Percentiles rank a stretch among this genome's conserved stretches.
Conservation (phyloP, 2,888 invertebrate genomes). For the Oscheius sp. region DNA sequence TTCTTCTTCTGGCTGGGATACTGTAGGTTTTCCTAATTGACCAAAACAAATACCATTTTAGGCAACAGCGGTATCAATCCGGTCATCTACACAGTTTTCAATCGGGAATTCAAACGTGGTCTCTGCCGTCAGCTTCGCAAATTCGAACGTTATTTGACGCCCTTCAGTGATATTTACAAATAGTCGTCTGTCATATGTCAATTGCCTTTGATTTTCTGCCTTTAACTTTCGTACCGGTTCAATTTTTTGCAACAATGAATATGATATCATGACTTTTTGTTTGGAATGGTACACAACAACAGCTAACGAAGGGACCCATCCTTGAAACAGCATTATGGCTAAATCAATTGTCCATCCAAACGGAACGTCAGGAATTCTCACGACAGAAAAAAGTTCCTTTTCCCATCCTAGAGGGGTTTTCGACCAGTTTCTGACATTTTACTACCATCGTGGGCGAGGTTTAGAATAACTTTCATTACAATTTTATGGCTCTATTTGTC, state of each 20-base stretch:
- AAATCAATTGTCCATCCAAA: background rate
- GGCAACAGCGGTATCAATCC: constrained; percentile 72
- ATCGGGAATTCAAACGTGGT: constrained; percentile 72
- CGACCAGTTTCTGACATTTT: too few species aligned
- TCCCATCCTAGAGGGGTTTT: too few species aligned
- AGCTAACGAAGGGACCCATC: background rate
- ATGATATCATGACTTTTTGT: background rate
- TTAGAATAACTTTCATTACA: too few species aligned
- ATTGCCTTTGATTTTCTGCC: constrained; percentile 6
- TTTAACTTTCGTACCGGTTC: constrained; percentile 1
- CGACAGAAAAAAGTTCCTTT: background rate
- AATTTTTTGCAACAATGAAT: background rate
- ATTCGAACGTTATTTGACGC: constrained; percentile 45
- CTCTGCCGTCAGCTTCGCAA: constrained; percentile 67
- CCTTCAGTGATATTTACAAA: constrained; percentile 35
- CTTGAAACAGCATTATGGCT: background rate
- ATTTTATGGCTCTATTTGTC: too few species aligned
- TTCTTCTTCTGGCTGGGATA: constrained; percentile 88
- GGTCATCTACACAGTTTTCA: constrained; percentile 72
- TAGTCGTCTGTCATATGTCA: constrained; percentile 8
- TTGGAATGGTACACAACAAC: background rate
- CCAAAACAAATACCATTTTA: constrained; percentile 37
- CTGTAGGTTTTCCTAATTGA: constrained; percentile 79
- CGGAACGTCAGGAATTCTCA: background rate
- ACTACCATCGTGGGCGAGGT: too few species aligned